Evolutionary conservation across 2,113 vertebrate species (phyloP).

Genomic region (Lycocorax pyrrhopterus): DNA sequence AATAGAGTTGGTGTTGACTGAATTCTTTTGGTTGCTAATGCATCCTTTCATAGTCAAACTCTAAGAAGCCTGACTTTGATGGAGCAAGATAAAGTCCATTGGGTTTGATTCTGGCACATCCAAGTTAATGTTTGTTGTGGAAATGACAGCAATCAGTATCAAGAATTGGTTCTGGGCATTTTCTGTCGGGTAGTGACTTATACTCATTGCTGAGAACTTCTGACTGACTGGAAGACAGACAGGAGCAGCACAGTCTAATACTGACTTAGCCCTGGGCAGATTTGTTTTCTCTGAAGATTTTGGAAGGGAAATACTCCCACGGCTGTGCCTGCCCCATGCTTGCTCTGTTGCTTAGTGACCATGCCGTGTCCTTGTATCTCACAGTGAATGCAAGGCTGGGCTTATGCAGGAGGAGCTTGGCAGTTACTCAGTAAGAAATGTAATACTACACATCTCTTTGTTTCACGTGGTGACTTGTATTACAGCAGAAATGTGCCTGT

Average conservation of each 20-base stretch:
- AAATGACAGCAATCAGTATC: neutral
- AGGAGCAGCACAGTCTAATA: neutral
- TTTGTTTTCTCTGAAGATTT: neutral
- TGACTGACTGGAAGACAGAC: neutral
- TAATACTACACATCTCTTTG: neutral
- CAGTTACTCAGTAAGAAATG: neutral
- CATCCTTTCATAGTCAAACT: neutral
- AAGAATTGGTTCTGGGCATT: neutral
- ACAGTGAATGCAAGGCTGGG: neutral
- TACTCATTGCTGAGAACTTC: neutral
- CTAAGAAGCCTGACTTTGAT: neutral
- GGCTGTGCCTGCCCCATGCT: neutral
- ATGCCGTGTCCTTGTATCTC: rapidly evolving
- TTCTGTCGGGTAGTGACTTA: neutral
- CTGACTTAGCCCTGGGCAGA: neutral
- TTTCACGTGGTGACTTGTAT: neutral
- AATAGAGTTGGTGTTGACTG: neutral
- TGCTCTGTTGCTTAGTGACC: neutral
- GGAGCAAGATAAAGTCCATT: neutral
- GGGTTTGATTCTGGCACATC: neutral
- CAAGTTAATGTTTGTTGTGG: neutral
- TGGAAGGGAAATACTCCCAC: neutral
- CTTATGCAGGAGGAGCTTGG: neutral
- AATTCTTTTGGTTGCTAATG: neutral
- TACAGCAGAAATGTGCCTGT: neutral